Percentiles rank a stretch among this genome's conserved stretches.
These are phyloP conservation scores for Subanguina moxae DNA, from an alignment of 1,140 invertebrate species.

Conservation along the genomic window DNA sequence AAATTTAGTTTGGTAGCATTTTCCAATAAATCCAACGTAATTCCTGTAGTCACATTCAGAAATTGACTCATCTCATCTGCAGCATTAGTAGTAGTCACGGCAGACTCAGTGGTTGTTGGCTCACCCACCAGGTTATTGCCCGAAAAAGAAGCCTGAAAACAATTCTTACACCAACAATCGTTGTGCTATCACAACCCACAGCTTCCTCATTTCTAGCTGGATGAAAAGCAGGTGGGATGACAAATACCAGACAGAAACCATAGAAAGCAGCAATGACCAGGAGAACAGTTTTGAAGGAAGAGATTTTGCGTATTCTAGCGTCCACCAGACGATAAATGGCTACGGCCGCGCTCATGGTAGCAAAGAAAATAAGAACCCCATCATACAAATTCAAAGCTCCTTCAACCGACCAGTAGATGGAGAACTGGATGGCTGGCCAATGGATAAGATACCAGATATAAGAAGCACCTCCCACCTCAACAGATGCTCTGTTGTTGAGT, in stretches of 20 bases:
- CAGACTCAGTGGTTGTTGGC: too few species aligned
- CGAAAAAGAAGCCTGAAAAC: too few species aligned
- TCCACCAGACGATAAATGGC: background rate
- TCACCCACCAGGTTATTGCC: too few species aligned
- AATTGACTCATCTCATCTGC: too few species aligned
- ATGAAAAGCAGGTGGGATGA: background rate
- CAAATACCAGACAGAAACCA: background rate
- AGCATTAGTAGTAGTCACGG: too few species aligned
- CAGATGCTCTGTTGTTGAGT: background rate
- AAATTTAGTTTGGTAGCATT: too few species aligned
- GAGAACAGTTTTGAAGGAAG: background rate
- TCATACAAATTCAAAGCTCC: background rate
- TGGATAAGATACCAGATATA: background rate
- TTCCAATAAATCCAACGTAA: too few species aligned
- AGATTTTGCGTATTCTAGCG: background rate
- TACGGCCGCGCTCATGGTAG: background rate
- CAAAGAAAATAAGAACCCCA: background rate
- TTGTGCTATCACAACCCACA: too few species aligned
- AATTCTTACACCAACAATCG: too few species aligned
- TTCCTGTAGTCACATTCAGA: too few species aligned
- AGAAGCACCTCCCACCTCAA: background rate
- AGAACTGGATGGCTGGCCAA: slow-evolving; percentile 1
- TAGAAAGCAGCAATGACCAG: background rate
- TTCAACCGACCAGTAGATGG: background rate
- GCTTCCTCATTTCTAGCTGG: too few species aligned